Conservation (phyloP, 1,140 invertebrate genomes). For the Anthonomus grandis region DNA sequence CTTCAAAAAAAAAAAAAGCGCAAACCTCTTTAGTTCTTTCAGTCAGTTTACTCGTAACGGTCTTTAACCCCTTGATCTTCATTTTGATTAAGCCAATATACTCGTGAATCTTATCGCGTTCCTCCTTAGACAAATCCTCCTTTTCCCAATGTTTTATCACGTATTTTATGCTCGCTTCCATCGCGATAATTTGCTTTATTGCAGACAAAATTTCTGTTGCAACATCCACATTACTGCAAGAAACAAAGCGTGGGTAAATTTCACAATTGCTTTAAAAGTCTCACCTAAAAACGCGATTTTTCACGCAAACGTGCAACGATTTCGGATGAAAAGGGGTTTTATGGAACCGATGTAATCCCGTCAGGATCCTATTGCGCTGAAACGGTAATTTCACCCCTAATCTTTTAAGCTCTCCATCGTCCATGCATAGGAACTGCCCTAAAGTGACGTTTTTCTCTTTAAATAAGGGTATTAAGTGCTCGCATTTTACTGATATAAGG, state of each 20-base stretch:
- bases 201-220: constrained; percentile 32
- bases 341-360: constrained; percentile 48
- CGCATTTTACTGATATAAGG: constrained; percentile 44
- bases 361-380: constrained; percentile 48
- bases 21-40: constrained; percentile 21
- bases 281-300: constrained; percentile 30
- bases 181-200: constrained; percentile 37
- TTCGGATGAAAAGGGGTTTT: constrained; percentile 36
- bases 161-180: constrained; percentile 40
- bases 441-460: constrained; percentile 45
- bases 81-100: constrained; percentile 18
- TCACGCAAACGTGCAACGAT: constrained; percentile 33
- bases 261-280: neutral
- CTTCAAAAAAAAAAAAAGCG: neutral
- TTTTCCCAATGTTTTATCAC: constrained; percentile 28
- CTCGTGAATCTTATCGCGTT: constrained; percentile 5
- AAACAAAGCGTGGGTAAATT: constrained; percentile 10
- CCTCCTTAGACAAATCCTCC: constrained; percentile 15
- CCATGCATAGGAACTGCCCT: constrained; percentile 48
- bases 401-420: constrained; percentile 43
- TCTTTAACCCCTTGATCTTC: constrained; percentile 14
- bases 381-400: constrained; percentile 48
- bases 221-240: constrained; percentile 39
- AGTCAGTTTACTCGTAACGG: constrained; percentile 11
- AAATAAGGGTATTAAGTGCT: constrained; percentile 45